These are phyloP conservation scores for Tauraco erythrolophus DNA, from an alignment of 2,113 vertebrate species.

Conservation along the genomic window DNA sequence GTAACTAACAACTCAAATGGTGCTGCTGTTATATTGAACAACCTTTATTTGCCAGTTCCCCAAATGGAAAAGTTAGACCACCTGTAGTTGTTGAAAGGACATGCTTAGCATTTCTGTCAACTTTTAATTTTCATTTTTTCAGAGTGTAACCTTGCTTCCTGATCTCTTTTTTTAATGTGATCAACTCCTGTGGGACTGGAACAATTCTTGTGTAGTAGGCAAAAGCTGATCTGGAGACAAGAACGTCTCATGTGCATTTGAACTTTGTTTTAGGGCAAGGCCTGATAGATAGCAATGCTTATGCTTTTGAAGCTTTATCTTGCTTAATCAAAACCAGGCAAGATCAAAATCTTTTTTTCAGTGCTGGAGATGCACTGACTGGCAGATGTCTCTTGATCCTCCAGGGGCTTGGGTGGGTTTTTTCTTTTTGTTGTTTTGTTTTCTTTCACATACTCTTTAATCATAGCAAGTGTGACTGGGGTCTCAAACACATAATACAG, in stretches of 20 bases:
- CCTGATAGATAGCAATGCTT: neutral
- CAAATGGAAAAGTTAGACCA: neutral
- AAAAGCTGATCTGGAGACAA: neutral
- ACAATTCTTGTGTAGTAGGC: neutral
- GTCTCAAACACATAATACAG: neutral
- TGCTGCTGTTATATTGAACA: neutral
- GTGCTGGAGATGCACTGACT: neutral
- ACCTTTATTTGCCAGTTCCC: neutral
- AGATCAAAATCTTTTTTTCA: neutral
- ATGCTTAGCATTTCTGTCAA: neutral
- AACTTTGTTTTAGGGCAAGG: neutral
- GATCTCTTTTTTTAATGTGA: rapidly evolving
- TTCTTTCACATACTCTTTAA: constrained; percentile 39
- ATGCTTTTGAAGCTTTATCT: constrained; percentile 38
- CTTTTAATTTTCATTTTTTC: neutral
- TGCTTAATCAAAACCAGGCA: neutral
- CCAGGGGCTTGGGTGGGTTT: neutral
- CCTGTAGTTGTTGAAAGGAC: neutral
- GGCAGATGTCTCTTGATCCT: neutral
- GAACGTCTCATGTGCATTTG: neutral
- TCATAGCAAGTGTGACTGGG: constrained; percentile 7
- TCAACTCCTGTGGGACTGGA: neutral
- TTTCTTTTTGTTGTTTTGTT: neutral
- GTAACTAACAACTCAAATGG: neutral
- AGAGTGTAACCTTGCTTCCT: neutral